phyloP scores from a whole-genome alignment of 2,797 vertebrate genomes.

The Argentina silus region DNA sequence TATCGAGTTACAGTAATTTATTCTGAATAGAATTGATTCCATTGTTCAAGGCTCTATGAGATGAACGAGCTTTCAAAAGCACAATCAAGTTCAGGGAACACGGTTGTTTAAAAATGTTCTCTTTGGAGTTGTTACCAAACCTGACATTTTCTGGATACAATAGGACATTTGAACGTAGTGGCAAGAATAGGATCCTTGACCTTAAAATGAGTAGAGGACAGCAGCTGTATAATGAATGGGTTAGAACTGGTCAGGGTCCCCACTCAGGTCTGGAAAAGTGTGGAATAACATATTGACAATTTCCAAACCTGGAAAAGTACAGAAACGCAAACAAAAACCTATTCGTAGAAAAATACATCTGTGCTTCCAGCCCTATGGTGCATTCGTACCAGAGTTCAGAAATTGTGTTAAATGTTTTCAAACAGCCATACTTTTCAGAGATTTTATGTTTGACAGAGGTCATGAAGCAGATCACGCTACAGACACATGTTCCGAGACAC shows the following conservation, averaged over 20 bases:
- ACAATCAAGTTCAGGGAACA: not conserved
- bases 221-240: not conserved
- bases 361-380: no score
- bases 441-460: no score
- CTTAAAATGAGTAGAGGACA: not conserved
- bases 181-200: slow-evolving; percentile 1
- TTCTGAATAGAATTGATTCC: not conserved
- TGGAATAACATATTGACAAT: no score
- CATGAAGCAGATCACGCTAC: no score
- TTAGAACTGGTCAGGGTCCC: not conserved
- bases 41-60: not conserved
- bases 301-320: no score
- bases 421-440: no score
- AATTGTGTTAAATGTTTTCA: no score
- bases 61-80: not conserved
- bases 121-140: not conserved
- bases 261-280: no score
- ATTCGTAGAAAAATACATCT: no score
- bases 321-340: no score
- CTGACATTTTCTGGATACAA: slow-evolving; percentile 5
- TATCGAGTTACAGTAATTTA: not conserved
- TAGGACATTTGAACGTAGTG: not conserved
- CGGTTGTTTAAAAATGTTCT: not conserved
- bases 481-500: no score
- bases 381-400: no score